These are phyloP conservation scores for Ptychoptera contaminata DNA, from an alignment of 2,888 invertebrate species.

Conservation along the genomic window DNA sequence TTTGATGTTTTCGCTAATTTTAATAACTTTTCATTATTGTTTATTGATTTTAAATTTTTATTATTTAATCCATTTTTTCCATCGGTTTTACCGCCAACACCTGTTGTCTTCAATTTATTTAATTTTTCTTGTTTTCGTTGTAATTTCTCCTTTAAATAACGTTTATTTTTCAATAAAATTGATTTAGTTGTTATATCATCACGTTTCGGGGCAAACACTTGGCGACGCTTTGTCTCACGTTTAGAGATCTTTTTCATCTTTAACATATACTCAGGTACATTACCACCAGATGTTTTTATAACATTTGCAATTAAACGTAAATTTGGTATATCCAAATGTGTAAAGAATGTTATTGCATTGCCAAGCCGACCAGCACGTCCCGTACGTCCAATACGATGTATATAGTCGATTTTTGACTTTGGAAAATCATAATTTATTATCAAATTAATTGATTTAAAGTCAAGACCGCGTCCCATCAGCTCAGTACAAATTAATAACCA, in stretches of 20 bases:
- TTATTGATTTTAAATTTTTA: no score
- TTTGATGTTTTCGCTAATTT: no score
- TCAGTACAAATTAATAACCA: conserved; percentile 97
- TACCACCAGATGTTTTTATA: conserved; percentile 79
- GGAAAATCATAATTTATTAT: conserved; percentile 98
- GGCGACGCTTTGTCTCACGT: conserved; percentile 39
- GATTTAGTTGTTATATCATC: conserved; percentile 45
- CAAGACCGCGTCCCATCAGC: conserved; percentile 90
- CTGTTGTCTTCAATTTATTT: no score
- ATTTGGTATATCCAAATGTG: conserved; percentile 72
- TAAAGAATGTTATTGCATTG: conserved; percentile 86
- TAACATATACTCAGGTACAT: conserved; percentile 84
- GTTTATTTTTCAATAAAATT: background rate
- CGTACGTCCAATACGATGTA: conserved; percentile 78
- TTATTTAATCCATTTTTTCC: no score
- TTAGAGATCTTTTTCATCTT: conserved; percentile 50
- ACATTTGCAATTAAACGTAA: conserved; percentile 83
- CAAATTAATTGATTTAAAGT: conserved; percentile 90
- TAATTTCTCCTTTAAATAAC: no score
- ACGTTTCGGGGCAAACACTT: conserved; percentile 43
- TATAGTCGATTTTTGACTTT: conserved; percentile 72
- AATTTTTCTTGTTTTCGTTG: no score
- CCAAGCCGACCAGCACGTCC: conserved; percentile 86
- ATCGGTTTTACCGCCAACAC: no score
- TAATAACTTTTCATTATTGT: no score